Base-by-base conservation (phyloP, 2,888 invertebrate genomes). In the Brachyopa scutellaris region DNA sequence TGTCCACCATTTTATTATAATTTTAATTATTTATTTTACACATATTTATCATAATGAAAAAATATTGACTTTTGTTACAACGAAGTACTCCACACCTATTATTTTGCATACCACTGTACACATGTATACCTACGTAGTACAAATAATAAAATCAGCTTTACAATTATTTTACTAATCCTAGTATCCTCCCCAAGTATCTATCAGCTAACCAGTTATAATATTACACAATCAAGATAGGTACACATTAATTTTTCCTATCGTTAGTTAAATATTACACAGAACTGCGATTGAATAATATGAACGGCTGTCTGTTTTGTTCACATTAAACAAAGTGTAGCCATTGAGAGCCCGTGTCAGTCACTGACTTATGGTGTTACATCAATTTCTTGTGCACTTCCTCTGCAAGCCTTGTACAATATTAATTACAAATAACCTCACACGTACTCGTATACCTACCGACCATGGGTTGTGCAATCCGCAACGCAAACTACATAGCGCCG, bases 341-440 rank as follows among this genome's bases (percentile, higher is more conserved):
- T 5, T 4, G 13, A 38, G 4, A 38, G 13, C 38, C 5, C 17
- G 2, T 15, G 15, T 13, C 38, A 38, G 0, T 7, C 11, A 13
- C 11, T 13, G 2, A 13, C 17, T 13, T 15, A 13, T 6, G 7
- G 6, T 11, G 13, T 51, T 51, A 51, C 51, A 33, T 33, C 51
- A 17, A 51, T 23, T 29, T 26, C n/a, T 47, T 38, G 47, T 57
- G 57, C 47, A 69, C 67, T 69, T 69, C 67, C 67, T 69, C 33
- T 19, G 47, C 47, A 40, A 31, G 33, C 26, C 45, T 59, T 70
- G 49, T 31, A 38, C 21, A 70, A 59, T 49, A 49, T 19, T 38
- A 33, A 59, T 70, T 59, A 59, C 47, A 36, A 69, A 57, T 45
- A 57, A 57, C 36, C 53, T 23, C 57, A 45, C 40, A 57, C 36